Conservation (phyloP, 1,140 invertebrate genomes). For the Arctopsyche grandis region DNA sequence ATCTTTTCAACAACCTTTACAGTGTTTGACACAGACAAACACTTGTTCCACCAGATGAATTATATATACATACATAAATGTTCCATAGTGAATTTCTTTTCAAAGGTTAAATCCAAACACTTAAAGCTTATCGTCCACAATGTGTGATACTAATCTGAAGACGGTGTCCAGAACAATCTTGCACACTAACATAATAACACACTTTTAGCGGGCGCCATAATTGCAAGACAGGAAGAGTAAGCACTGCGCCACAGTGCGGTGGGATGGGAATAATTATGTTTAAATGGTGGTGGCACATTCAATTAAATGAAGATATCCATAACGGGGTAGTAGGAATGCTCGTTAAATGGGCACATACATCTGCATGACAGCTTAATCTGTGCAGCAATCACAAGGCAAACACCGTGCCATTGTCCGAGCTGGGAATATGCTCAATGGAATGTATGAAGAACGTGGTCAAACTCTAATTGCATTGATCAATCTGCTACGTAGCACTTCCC, state of each 20-base stretch:
- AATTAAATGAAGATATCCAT: constrained; percentile 38
- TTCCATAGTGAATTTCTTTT: too few species aligned
- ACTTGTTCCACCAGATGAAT: too few species aligned
- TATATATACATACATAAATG: too few species aligned
- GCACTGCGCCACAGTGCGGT: not conserved
- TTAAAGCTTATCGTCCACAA: too few species aligned
- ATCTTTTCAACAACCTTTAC: too few species aligned
- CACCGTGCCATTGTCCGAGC: constrained; percentile 13
- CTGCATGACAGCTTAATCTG: constrained; percentile 37
- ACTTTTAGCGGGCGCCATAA: too few species aligned
- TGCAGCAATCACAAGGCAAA: constrained; percentile 28
- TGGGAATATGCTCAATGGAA: not conserved
- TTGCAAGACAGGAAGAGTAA: not conserved
- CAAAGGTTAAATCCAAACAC: too few species aligned
- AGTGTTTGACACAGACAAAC: too few species aligned
- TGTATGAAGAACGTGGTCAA: constrained; percentile 29
- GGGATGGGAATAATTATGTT: not conserved
- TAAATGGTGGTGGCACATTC: constrained; percentile 8
- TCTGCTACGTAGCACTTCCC: not conserved
- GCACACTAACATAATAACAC: too few species aligned
- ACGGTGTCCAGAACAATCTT: too few species aligned
- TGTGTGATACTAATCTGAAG: too few species aligned
- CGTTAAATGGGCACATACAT: constrained; percentile 21
- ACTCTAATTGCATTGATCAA: constrained; percentile 13
- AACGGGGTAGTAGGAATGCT: constrained; percentile 17